These are phyloP conservation scores for Syngnathoides biaculeatus DNA, from an alignment of 2,113 vertebrate species.

Conservation along the genomic window DNA sequence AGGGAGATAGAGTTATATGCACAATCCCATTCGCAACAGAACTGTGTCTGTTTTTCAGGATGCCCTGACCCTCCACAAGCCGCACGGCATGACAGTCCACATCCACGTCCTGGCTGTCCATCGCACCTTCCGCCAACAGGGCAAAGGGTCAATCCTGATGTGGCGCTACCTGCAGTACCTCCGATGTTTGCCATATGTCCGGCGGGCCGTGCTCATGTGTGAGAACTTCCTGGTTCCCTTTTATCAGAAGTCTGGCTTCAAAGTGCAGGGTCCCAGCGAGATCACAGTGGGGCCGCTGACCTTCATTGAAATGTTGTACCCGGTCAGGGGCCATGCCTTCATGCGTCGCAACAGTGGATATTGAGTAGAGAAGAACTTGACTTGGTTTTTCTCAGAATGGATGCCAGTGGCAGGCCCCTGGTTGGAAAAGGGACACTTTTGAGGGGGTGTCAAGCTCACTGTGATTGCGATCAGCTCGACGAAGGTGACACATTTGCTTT, in stretches of 20 bases:
- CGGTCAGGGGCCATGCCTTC: constrained; percentile 69
- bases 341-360: constrained; percentile 80
- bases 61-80: constrained; percentile 79
- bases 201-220: constrained; percentile 81
- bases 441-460: not conserved
- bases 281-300: constrained; percentile 74
- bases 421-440: not conserved
- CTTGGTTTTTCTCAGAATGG: not conserved
- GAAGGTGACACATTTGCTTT: not conserved
- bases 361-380: constrained; percentile 10
- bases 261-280: constrained; percentile 73
- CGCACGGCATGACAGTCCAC: constrained; percentile 75
- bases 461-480: not conserved
- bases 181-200: constrained; percentile 72
- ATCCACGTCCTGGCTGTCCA: constrained; percentile 86
- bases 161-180: constrained; percentile 86
- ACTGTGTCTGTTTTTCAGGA: constrained; percentile 64
- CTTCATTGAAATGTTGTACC: constrained; percentile 80
- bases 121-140: constrained; percentile 80
- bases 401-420: not conserved
- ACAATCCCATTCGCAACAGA: not conserved
- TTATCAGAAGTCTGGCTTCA: constrained; percentile 82
- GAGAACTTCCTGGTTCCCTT: constrained; percentile 82
- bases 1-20: too few species aligned
- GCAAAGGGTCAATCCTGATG: constrained; percentile 84